A percentile compares a stretch with the other conserved stretches of the same genome.
Evolutionary conservation across 1,140 invertebrate genomes (phyloP).

Genomic region (Helicorthomorpha holstii): DNA sequence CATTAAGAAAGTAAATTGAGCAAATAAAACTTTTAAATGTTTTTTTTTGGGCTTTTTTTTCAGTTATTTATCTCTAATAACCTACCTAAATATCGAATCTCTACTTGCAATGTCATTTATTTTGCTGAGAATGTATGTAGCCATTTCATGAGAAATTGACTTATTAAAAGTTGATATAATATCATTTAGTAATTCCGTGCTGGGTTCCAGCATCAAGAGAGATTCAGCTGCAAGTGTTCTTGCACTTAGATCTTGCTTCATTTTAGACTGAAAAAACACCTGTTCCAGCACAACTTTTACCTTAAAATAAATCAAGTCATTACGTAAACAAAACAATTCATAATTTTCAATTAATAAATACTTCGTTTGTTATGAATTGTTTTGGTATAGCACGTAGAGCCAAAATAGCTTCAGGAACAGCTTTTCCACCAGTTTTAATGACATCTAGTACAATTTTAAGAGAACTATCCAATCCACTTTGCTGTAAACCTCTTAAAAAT

Average conservation of each 20-base stretch:
- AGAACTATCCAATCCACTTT: background rate
- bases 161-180: too few relatives aligned
- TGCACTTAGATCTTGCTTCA: background rate
- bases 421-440: background rate
- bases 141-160: constrained; percentile 40
- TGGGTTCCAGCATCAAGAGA: too few relatives aligned
- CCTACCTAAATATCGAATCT: constrained; percentile 13
- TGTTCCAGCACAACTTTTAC: background rate
- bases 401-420: background rate
- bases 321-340: background rate
- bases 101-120: constrained; percentile 37
- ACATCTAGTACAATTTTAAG: background rate
- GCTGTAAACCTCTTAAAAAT: background rate
- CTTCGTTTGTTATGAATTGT: background rate
- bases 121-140: constrained; percentile 34
- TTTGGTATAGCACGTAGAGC: background rate
- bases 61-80: too few relatives aligned
- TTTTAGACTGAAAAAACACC: background rate
- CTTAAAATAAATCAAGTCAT: background rate
- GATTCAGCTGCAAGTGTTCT: too few relatives aligned
- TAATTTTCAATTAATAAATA: background rate
- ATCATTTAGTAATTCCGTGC: too few relatives aligned
- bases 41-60: constrained; percentile 3
- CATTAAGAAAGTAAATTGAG: background rate
- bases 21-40: background rate